Evolutionary conservation across 2,888 invertebrate genomes (phyloP), one percentile per base, ranked within the genome.

Genomic region (Caradrina kadenii): DNA sequence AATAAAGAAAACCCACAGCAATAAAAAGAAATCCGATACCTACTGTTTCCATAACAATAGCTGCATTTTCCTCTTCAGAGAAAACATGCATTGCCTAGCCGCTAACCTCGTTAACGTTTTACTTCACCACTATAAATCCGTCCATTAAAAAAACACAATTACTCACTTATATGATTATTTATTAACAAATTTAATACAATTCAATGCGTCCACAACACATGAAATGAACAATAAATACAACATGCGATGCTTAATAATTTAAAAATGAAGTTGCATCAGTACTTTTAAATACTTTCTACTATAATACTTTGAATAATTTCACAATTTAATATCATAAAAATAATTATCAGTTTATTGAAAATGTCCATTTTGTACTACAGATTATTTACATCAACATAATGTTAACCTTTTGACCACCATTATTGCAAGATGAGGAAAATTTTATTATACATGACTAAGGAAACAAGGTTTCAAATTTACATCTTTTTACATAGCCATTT

Each of bases 181-280:
- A 83, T 80, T 81, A 83, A 85, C 84, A 84, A 83, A 73, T 76
- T 81, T 76, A 77, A 70, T 80, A 83, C 72, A 83, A 72, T 83
- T 76, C 71, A 60, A 77, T 79, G 81, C 59, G 69, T 77, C 69
- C 83, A 81, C 68, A 69, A 74, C 75, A 79, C 68, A 74, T 77
- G 69, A 82, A 69, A 88, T 88, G 86, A 87, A 80, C 73, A 89
- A 86, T 89, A 89, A 89, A 89, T 88, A 89, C 75, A 83, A 82
- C 71, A 83, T 73, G 79, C 79, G 56, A 85, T 71, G 69, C 60
- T 79, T 80, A 88, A 89, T 83, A 79, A 84, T 87, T 88, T 87
- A 81, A 83, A 82, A 74, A 79, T 64, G 73, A 71, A 61, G 48
- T 73, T 73, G 69, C 68, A 61, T 77, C 63, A 76, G 74, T 79